A percentile compares a stretch with the other conserved stretches of the same genome.
Evolutionary conservation across 2,797 vertebrate genomes (phyloP).

Genomic region (Thamnophis elegans): DNA sequence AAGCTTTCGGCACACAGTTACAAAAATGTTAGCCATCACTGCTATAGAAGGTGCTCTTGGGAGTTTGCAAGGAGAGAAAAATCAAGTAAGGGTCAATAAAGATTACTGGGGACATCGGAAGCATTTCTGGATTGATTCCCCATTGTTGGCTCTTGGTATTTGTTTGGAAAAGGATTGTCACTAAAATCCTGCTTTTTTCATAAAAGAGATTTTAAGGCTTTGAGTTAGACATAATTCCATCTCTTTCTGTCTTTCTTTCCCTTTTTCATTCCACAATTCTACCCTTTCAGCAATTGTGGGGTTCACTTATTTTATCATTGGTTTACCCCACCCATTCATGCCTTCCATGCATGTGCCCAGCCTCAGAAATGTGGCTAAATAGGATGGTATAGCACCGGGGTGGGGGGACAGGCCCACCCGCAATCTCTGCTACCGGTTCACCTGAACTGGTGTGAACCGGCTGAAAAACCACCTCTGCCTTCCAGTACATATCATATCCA

Average conservation of each 20-base stretch:
- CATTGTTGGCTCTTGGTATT: background rate
- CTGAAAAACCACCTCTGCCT: background rate
- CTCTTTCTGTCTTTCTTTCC: background rate
- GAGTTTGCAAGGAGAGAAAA: background rate
- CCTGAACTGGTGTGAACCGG: no score
- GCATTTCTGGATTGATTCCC: background rate
- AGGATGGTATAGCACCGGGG: no score
- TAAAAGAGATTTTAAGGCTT: background rate
- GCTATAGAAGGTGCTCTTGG: background rate
- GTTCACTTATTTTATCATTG: no score
- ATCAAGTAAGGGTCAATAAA: background rate
- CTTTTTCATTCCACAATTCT: background rate
- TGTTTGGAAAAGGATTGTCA: background rate
- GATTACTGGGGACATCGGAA: background rate
- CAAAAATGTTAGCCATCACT: no score
- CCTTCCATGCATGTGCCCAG: no score
- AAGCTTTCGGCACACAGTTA: no score
- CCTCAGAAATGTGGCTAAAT: no score
- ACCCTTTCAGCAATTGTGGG: background rate
- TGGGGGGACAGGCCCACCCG: no score
- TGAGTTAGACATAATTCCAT: background rate
- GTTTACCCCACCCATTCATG: no score
- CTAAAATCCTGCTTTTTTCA: background rate
- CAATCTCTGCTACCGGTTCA: no score
- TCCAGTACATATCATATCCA: background rate